Percentiles rank a stretch among this genome's conserved stretches.
Conservation (phyloP, 2,797 vertebrate genomes). For the Hylomyscus alleni region DNA sequence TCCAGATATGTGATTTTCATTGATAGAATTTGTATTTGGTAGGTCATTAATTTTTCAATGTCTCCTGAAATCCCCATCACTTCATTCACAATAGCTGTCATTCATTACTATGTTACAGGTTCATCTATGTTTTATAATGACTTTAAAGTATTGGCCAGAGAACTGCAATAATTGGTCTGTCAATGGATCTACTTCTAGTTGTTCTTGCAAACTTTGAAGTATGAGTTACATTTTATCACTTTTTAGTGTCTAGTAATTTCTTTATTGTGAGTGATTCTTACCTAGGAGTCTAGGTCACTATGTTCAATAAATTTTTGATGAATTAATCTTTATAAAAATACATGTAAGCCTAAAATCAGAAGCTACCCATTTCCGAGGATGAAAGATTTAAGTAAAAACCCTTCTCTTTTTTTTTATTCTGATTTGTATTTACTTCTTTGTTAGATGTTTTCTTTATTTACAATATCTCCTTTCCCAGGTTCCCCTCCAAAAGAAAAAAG, state of each 20-base stretch:
- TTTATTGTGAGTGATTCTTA: neutral
- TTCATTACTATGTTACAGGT: neutral
- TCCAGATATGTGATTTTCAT: neutral
- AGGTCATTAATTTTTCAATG: neutral
- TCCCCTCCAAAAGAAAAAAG: too few species aligned
- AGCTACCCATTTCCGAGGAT: neutral
- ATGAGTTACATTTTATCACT: neutral
- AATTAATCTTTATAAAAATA: conserved; percentile 10
- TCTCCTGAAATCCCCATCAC: neutral
- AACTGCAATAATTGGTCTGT: neutral
- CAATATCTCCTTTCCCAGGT: too few species aligned
- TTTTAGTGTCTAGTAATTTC: neutral
- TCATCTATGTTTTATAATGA: neutral
- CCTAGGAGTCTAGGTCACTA: neutral
- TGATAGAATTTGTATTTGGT: neutral
- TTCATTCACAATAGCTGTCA: neutral
- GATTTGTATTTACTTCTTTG: too few species aligned
- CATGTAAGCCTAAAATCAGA: neutral
- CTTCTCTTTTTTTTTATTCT: too few species aligned
- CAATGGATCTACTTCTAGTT: neutral
- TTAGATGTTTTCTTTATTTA: too few species aligned
- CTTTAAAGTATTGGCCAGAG: neutral
- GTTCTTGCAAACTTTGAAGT: neutral
- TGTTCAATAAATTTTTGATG: neutral
- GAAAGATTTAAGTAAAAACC: neutral